Evolutionary conservation across 2,797 vertebrate species (phyloP).

Genomic region (Eulemur rubriventer): DNA sequence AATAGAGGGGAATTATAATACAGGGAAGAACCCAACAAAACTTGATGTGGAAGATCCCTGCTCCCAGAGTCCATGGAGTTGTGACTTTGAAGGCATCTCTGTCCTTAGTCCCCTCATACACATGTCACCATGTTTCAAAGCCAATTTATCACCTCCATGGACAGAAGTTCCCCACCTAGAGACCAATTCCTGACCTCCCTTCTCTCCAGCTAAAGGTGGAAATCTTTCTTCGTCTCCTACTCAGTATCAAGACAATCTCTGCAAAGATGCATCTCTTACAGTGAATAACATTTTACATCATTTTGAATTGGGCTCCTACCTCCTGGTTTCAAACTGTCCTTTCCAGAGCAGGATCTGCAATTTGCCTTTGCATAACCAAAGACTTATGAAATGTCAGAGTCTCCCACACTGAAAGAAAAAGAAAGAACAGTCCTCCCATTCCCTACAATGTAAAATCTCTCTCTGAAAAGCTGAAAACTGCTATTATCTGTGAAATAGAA

Average conservation of each 20-base stretch:
- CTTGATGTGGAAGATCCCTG: not conserved
- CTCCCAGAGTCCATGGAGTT: not conserved
- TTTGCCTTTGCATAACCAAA: not conserved
- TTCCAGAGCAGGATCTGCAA: not conserved
- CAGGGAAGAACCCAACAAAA: not conserved
- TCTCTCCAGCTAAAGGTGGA: not conserved
- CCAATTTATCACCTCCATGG: not conserved
- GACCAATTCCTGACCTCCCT: not conserved
- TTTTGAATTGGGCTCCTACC: not conserved
- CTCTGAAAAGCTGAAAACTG: not conserved
- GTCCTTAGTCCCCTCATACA: not conserved
- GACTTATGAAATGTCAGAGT: not conserved
- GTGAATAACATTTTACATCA: not conserved
- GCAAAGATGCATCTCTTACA: not conserved
- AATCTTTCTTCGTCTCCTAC: not conserved
- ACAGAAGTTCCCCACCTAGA: not conserved
- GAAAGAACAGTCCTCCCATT: not conserved
- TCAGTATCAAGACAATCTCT: not conserved
- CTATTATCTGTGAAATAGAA: not conserved
- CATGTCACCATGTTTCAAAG: not conserved
- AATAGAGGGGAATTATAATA: not conserved
- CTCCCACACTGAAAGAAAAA: not conserved
- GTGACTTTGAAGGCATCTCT: not conserved
- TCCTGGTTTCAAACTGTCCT: not conserved
- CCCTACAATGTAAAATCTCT: not conserved